Evolutionary conservation across 2,797 vertebrate species (phyloP).

Genomic region (Poeciliopsis presidionis): DNA sequence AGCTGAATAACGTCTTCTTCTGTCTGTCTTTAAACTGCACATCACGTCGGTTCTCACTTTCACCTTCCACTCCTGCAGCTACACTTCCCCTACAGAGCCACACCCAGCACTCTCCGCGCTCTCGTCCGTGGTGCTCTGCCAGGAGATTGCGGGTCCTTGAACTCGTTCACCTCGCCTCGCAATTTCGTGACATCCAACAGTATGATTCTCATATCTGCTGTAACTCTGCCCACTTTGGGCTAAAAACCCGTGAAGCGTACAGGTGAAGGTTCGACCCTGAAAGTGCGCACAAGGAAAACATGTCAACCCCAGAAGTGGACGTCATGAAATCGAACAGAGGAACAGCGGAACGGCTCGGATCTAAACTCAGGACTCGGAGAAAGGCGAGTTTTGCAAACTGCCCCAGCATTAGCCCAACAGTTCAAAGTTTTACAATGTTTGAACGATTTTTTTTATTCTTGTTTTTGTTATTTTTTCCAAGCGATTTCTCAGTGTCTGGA

Average conservation of each 20-base stretch:
- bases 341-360: not conserved
- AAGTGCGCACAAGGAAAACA: not conserved
- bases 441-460: not conserved
- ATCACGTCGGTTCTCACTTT: not conserved
- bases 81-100: not conserved
- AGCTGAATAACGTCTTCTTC: not conserved
- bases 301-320: not conserved
- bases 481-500: not conserved
- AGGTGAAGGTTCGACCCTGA: not conserved
- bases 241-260: not conserved
- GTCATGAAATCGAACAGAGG: not conserved
- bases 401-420: not conserved
- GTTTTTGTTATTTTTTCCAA: not conserved
- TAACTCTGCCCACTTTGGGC: not conserved
- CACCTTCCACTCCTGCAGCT: not conserved
- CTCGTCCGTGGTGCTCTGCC: not conserved
- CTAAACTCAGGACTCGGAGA: not conserved
- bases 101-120: not conserved
- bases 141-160: not conserved
- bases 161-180: not conserved
- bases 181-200: not conserved
- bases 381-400: not conserved
- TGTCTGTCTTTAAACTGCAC: not conserved
- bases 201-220: not conserved
- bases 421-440: not conserved